Conservation (phyloP, 2,888 invertebrate species). For the Apodemia hepburni region DNA sequence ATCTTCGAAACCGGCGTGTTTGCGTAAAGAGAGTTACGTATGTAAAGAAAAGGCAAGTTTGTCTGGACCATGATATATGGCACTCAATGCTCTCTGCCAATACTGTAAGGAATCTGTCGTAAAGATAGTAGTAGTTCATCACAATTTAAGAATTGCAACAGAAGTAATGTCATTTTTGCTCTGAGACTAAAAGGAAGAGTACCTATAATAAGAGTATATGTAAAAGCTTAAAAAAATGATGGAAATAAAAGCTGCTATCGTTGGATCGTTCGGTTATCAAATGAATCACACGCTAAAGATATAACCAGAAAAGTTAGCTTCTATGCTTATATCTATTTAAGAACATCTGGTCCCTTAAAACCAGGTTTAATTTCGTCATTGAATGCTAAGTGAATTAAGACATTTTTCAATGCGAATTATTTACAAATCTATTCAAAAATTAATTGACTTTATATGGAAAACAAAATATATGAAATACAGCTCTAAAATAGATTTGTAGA, state of each 20-base stretch:
- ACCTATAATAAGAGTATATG: too few species aligned
- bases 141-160: too few species aligned
- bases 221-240: too few species aligned
- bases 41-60: too few species aligned
- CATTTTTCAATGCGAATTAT: slow-evolving; percentile 23
- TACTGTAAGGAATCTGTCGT: too few species aligned
- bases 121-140: too few species aligned
- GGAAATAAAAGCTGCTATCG: neutral
- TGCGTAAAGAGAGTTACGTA: too few species aligned
- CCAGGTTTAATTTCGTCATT: slow-evolving; percentile 46
- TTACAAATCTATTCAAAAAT: slow-evolving; percentile 28
- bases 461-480: neutral
- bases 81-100: too few species aligned
- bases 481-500: neutral
- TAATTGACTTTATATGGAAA: slow-evolving; percentile 32
- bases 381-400: neutral
- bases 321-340: slow-evolving; percentile 39
- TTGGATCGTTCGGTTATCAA: neutral
- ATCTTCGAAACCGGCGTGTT: too few species aligned
- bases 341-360: slow-evolving; percentile 63
- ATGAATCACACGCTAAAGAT: neutral
- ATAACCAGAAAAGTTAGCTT: slow-evolving; percentile 15
- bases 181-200: too few species aligned
- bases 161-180: too few species aligned
- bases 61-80: too few species aligned